Evolutionary conservation across 1,140 invertebrate genomes (phyloP).

Genomic region (Neomicropteryx cornuta): DNA sequence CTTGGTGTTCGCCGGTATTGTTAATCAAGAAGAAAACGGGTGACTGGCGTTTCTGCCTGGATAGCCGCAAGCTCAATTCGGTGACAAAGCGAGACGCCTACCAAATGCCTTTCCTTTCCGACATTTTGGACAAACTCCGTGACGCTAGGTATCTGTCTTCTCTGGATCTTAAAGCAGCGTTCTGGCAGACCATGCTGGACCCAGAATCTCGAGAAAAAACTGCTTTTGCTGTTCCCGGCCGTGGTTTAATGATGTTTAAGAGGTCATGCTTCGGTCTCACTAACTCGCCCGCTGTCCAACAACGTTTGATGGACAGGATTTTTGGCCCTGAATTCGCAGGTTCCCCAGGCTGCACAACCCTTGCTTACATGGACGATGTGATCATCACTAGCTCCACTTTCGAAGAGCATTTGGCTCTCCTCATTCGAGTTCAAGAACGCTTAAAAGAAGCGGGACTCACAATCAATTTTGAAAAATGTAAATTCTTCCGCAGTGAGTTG

Average conservation of each 20-base stretch:
- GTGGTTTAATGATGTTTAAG: slow-evolving; percentile 26
- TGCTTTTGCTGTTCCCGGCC: slow-evolving; percentile 29
- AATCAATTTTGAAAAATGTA: slow-evolving; percentile 30
- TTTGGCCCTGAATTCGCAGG: slow-evolving; percentile 13
- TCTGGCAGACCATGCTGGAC: slow-evolving; percentile 22
- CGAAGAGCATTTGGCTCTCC: slow-evolving; percentile 28
- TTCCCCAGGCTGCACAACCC: too few species aligned
- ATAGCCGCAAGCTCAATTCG: slow-evolving; percentile 24
- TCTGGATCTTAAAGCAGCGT: slow-evolving; percentile 21
- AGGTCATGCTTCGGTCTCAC: slow-evolving; percentile 33
- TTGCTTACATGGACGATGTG: slow-evolving; percentile 37
- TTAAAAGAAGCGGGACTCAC: slow-evolving; percentile 28
- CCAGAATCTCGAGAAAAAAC: slow-evolving; percentile 22
- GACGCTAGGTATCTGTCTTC: slow-evolving; percentile 18
- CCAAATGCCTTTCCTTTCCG: slow-evolving; percentile 15
- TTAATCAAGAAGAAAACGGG: slow-evolving; percentile 18
- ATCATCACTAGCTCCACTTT: slow-evolving; percentile 25
- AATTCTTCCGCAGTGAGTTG: slow-evolving; percentile 26
- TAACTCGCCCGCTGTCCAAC: slow-evolving; percentile 19
- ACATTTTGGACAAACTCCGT: slow-evolving; percentile 21
- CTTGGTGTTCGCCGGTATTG: slow-evolving; percentile 19
- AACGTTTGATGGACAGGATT: slow-evolving; percentile 13
- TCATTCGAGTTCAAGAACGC: slow-evolving; percentile 23
- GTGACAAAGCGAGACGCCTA: slow-evolving; percentile 23
- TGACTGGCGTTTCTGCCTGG: slow-evolving; percentile 20